A percentile compares a stretch with the other conserved stretches of the same genome.
These are phyloP conservation scores for Silurus asotus DNA, from an alignment of 2,113 vertebrate species.

Conservation along the genomic window DNA sequence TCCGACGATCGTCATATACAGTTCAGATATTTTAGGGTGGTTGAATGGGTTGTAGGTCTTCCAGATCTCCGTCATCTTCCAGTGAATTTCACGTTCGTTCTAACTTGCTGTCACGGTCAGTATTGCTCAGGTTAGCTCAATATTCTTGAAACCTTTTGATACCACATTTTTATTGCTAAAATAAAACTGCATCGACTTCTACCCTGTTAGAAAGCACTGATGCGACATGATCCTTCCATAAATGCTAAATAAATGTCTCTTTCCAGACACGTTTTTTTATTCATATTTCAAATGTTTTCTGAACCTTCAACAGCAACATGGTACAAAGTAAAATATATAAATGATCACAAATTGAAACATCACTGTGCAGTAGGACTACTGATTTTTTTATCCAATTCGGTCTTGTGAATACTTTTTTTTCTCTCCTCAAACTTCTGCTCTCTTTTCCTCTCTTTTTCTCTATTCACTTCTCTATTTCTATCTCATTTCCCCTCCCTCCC, in stretches of 20 bases:
- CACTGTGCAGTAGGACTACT: background rate
- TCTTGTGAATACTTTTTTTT: background rate
- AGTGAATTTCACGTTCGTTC: too few species aligned
- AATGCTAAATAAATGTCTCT: background rate
- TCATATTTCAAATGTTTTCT: background rate
- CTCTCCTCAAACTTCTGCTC: background rate
- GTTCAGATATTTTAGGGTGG: too few species aligned
- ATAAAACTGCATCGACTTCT: background rate
- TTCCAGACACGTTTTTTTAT: background rate
- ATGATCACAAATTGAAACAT: slow-evolving; percentile 4
- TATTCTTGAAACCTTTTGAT: too few species aligned
- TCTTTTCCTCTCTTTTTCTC: slow-evolving; percentile 41
- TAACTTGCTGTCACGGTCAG: too few species aligned
- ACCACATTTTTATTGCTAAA: background rate
- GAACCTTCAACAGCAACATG: background rate
- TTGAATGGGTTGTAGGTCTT: too few species aligned
- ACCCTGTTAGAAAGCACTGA: background rate
- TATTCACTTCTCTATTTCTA: slow-evolving; percentile 35
- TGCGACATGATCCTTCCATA: background rate
- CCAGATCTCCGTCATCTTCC: too few species aligned
- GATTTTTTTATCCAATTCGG: background rate
- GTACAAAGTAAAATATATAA: background rate
- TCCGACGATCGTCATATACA: too few species aligned
- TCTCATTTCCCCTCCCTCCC: background rate
- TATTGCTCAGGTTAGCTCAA: too few species aligned